These are phyloP conservation scores for Anas capensis DNA, from an alignment of 2,797 vertebrate genomes.

Conservation along the genomic window DNA sequence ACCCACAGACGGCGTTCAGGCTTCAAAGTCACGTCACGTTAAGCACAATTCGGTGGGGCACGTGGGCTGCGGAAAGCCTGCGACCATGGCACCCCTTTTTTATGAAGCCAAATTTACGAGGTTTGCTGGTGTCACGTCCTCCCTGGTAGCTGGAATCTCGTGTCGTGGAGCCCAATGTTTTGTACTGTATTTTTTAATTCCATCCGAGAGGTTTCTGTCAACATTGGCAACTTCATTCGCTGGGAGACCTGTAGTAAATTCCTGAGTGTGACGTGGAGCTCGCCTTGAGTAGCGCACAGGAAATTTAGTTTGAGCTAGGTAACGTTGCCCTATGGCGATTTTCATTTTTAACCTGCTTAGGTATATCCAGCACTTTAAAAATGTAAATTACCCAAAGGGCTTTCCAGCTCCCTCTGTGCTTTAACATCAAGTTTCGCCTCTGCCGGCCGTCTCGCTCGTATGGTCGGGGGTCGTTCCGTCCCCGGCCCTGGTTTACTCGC, in stretches of 20 bases:
- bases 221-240: background rate
- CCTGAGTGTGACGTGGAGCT: background rate
- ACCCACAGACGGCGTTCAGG: background rate
- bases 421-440: background rate
- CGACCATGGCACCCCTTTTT: background rate
- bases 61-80: slow-evolving; percentile 43
- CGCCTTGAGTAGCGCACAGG: rapidly evolving
- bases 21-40: slow-evolving; percentile 17
- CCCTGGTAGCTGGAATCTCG: background rate
- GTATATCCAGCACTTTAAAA: background rate
- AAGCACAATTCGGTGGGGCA: slow-evolving; percentile 75
- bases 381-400: background rate
- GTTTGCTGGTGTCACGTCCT: background rate
- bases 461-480: background rate
- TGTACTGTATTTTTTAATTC: background rate
- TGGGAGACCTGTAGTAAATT: background rate
- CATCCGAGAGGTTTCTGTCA: background rate
- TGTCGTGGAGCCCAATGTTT: background rate
- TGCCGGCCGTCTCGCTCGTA: rapidly evolving
- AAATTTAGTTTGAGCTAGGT: background rate
- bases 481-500: background rate
- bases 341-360: background rate
- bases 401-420: background rate
- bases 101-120: background rate
- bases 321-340: background rate